Conservation (phyloP, 2,113 vertebrate species). For the Hirundichthys speculiger region DNA sequence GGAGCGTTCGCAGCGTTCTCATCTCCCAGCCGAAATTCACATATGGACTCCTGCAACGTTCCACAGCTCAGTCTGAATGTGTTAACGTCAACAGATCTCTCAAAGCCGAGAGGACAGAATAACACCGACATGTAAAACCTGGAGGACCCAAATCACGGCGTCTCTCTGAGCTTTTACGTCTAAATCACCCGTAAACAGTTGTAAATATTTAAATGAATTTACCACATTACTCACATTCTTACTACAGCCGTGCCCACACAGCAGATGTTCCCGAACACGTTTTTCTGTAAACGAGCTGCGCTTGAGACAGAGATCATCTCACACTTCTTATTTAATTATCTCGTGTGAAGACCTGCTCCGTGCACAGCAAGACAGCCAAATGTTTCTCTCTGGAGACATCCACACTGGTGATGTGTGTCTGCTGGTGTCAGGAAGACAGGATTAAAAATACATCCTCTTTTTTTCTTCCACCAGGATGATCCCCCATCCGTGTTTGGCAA, state of each 20-base stretch:
- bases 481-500: background rate
- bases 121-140: conserved; percentile 3
- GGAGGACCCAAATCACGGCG: background rate
- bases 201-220: background rate
- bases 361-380: background rate
- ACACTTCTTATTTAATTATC: conserved; percentile 9
- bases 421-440: background rate
- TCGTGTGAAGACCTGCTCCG: background rate
- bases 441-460: background rate
- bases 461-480: conserved; percentile 3
- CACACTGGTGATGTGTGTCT: background rate
- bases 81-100: conserved; percentile 35
- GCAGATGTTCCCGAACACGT: conserved; percentile 9
- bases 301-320: conserved; percentile 9
- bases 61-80: conserved; percentile 36
- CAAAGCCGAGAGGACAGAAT: conserved; percentile 8
- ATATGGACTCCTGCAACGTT: conserved; percentile 40
- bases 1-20: conserved; percentile 30
- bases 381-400: conserved; percentile 2
- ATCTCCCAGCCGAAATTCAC: conserved; percentile 57
- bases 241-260: background rate
- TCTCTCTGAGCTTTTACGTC: background rate
- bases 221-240: background rate
- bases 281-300: conserved; percentile 1
- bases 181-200: background rate